Conservation (phyloP, 2,888 invertebrate genomes). For the Heteromyza rotundicornis region DNA sequence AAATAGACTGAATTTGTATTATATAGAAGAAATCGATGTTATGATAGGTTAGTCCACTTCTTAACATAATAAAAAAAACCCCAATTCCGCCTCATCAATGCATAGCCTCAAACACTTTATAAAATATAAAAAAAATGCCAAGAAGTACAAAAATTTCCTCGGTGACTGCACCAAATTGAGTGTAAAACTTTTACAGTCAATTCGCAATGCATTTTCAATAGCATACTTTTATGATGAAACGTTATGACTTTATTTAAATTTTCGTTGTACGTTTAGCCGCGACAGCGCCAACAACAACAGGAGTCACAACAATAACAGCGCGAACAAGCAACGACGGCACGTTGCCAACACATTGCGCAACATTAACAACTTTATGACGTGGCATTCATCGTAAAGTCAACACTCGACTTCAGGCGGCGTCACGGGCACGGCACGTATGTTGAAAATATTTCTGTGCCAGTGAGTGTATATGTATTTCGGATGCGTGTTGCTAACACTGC, state of each 20-base stretch:
- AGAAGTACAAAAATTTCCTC: no score
- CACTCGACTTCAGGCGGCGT: neutral
- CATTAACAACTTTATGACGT: neutral
- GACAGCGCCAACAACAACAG: neutral
- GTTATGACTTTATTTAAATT: slow-evolving; percentile 2
- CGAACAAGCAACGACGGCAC: neutral
- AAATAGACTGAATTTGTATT: no score
- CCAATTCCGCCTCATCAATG: no score
- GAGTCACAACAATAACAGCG: neutral
- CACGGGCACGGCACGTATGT: neutral
- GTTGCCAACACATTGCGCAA: neutral
- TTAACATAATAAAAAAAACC: no score
- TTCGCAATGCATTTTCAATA: neutral
- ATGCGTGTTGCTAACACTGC: neutral
- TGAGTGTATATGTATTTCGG: neutral
- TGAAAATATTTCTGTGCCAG: neutral
- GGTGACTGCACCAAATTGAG: neutral
- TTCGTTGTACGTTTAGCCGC: neutral
- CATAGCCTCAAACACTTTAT: no score
- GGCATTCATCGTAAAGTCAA: neutral
- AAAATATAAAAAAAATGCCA: no score
- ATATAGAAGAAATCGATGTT: no score
- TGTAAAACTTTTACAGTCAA: no score
- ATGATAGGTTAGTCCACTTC: no score
- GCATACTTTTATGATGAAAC: neutral